phyloP scores from a whole-genome alignment of 2,797 vertebrate species.

The Peromyscus melanophrys region DNA sequence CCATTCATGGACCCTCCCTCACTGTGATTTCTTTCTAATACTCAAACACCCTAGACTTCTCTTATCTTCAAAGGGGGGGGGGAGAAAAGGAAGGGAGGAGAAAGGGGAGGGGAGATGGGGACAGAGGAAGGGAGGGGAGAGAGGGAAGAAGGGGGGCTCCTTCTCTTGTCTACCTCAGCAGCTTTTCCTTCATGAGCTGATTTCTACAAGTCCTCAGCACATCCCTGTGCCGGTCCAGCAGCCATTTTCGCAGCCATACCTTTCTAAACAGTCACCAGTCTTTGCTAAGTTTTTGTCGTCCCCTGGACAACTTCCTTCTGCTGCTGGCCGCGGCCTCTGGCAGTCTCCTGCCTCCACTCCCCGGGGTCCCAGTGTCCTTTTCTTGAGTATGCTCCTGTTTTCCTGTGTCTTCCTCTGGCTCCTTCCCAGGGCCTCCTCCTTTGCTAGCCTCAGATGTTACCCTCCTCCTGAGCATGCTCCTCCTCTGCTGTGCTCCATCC shows the following conservation, averaged over 20 bases:
- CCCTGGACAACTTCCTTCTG: background rate
- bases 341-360: background rate
- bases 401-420: background rate
- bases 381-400: background rate
- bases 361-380: background rate
- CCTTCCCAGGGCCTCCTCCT: background rate
- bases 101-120: background rate
- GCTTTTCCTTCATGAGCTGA: background rate
- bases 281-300: background rate
- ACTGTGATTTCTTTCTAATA: background rate
- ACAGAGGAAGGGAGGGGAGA: background rate
- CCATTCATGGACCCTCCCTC: background rate
- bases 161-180: background rate
- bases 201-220: background rate
- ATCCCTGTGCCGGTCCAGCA: background rate
- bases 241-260: background rate
- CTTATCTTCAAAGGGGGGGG: background rate
- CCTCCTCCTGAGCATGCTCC: background rate
- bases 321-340: background rate
- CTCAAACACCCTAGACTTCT: background rate
- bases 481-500: background rate
- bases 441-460: background rate
- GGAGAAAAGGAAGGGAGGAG: background rate
- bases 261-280: background rate
- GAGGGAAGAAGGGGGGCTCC: background rate